A percentile compares a stretch with the other conserved stretches of the same genome.
phyloP scores from a whole-genome alignment of 1,140 invertebrate species.

The Ooceraea biroi region DNA sequence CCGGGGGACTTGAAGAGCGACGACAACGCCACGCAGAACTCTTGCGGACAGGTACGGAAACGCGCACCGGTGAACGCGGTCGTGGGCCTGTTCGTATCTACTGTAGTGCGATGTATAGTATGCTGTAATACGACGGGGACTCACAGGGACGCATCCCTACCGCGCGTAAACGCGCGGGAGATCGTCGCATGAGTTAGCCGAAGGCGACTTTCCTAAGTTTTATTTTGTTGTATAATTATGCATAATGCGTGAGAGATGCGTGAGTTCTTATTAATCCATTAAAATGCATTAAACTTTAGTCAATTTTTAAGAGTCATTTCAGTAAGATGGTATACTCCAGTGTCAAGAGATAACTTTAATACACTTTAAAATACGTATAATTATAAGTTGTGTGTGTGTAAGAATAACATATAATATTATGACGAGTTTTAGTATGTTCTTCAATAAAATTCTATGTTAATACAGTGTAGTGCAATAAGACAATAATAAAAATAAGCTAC shows the following conservation, averaged over 20 bases:
- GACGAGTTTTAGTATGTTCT: not conserved
- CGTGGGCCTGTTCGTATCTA: slow-evolving; percentile 13
- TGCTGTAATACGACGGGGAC: slow-evolving; percentile 1
- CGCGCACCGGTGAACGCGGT: slow-evolving; percentile 38
- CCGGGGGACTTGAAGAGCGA: slow-evolving; percentile 77
- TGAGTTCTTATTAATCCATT: not conserved
- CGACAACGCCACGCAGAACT: slow-evolving; percentile 75
- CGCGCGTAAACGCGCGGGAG: not conserved
- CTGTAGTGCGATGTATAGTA: slow-evolving; percentile 30
- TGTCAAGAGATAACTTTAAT: too few relatives aligned
- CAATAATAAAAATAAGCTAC: not conserved
- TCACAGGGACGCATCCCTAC: slow-evolving; percentile 59
- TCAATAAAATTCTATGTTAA: slow-evolving; percentile 1
- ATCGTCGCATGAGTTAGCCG: not conserved
- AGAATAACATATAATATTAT: too few relatives aligned
- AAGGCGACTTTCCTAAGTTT: not conserved
- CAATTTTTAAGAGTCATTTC: not conserved
- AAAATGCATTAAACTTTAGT: not conserved
- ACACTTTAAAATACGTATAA: not conserved
- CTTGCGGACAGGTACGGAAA: slow-evolving; percentile 78
- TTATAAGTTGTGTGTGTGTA: not conserved
- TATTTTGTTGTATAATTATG: not conserved
- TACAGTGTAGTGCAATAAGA: not conserved
- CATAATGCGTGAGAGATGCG: too few relatives aligned
- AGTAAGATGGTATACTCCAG: not conserved